Base-by-base conservation (phyloP, 2,797 vertebrate genomes). In the Betta splendens region DNA sequence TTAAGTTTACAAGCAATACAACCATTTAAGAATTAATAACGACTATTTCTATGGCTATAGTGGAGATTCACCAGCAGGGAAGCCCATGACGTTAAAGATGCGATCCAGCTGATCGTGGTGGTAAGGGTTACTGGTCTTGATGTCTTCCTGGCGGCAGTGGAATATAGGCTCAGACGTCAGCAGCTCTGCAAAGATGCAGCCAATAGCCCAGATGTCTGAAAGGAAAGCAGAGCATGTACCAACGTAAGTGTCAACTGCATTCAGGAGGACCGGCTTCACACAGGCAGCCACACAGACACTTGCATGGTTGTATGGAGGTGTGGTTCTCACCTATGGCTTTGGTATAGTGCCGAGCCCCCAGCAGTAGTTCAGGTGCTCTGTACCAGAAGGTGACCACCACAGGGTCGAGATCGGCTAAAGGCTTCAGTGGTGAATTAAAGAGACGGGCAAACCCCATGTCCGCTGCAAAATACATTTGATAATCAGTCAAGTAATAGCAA, bases 301-400 rank as follows among this genome's bases (percentile, higher is more conserved):
- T n/a, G n/a, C n/a, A n/a, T n/a, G n/a, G n/a, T n/a, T n/a, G n/a
- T n/a, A n/a, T n/a, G n/a, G n/a, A n/a, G n/a, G n/a, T n/a, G n/a
- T n/a, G 26, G 5, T n/a, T 48, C 94, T 95, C 81, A 99, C 98
- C 98, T 77, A 99, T 99, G 93, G 97, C 98, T 98, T 99, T 99
- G 94, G 98, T 99, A 94, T 99, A 99, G 93, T 99, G 98, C 82
- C 98, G 94, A 83, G 97, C 98, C 82, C 98, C 98, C 66, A 99
- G 94, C 84, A 99, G 93, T 46, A 99, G 90, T 85, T 99, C 98
- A 80, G 98, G 98, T 85, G 98, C 98, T 90, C 98, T 94, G 92
- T 99, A 99, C 98, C 98, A 99, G 92, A 99, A 99, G 12, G 98
- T 99, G 89, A 99, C 97, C 79, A 99, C 98, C 89, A 99, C 98